Conservation (phyloP, 2,888 invertebrate genomes). For the Rhingia campestris region DNA sequence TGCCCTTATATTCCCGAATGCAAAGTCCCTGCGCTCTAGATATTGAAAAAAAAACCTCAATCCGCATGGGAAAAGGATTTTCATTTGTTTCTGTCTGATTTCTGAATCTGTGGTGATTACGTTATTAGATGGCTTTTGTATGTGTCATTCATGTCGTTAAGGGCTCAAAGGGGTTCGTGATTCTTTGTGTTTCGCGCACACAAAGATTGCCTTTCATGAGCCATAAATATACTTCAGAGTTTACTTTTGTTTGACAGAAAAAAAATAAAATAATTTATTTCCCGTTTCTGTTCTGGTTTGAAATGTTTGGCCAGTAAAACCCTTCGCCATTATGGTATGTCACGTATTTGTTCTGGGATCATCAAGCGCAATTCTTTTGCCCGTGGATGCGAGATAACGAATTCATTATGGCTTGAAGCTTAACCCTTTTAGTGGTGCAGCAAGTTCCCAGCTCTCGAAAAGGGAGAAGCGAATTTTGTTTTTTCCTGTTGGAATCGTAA, state of each 20-base stretch:
- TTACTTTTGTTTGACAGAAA: constrained; percentile 17
- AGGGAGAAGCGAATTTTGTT: neutral
- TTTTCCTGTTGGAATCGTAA: constrained; percentile 30
- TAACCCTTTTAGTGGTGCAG: constrained; percentile 36
- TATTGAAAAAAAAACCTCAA: constrained; percentile 60
- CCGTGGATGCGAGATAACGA: constrained; percentile 63
- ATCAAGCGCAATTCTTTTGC: constrained; percentile 51
- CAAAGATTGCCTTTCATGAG: constrained; percentile 33
- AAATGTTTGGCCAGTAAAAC: constrained; percentile 40
- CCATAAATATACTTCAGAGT: constrained; percentile 52
- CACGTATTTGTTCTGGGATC: constrained; percentile 73
- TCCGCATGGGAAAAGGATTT: constrained; percentile 70
- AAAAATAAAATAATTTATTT: constrained; percentile 36
- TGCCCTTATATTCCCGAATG: constrained; percentile 12
- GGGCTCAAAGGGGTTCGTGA: constrained; percentile 49
- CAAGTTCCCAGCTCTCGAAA: neutral
- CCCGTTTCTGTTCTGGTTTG: constrained; percentile 36
- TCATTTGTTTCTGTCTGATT: constrained; percentile 22
- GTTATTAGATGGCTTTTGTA: constrained; percentile 72
- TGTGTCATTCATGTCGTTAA: constrained; percentile 29
- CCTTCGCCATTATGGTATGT: constrained; percentile 69
- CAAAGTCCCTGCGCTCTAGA: constrained; percentile 13
- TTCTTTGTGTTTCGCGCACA: constrained; percentile 35
- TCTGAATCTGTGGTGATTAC: constrained; percentile 69
- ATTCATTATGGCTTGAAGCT: constrained; percentile 60